Percentiles rank a stretch among this genome's conserved stretches.
Evolutionary conservation across 2,113 vertebrate species (phyloP).

Genomic region (Trachemys scripta): DNA sequence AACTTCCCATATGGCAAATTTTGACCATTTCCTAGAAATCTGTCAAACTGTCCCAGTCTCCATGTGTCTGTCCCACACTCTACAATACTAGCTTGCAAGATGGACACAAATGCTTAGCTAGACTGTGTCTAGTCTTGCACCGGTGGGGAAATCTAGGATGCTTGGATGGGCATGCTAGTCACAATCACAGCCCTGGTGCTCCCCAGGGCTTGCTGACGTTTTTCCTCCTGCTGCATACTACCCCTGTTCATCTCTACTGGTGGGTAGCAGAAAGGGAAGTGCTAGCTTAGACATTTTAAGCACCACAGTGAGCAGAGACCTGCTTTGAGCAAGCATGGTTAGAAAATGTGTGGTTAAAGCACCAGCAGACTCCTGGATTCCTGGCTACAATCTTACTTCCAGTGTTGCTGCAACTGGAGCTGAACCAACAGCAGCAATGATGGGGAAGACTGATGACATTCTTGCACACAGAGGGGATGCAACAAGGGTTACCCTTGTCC

Average conservation of each 20-base stretch:
- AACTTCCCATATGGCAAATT: not conserved
- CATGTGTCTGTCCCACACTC: not conserved
- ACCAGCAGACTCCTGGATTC: not conserved
- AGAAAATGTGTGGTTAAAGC: not conserved
- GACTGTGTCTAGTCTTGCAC: not conserved
- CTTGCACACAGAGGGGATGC: not conserved
- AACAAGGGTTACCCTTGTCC: not conserved
- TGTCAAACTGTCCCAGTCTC: not conserved
- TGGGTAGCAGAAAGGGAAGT: not conserved
- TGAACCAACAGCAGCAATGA: not conserved
- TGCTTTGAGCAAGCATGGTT: not conserved
- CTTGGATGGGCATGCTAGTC: not conserved
- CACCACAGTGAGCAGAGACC: accelerated
- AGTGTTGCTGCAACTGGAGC: not conserved
- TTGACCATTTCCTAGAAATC: not conserved
- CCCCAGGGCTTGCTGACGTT: not conserved
- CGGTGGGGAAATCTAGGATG: not conserved
- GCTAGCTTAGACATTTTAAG: no score
- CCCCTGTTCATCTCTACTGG: not conserved
- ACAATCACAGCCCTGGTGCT: not conserved
- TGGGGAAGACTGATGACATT: not conserved
- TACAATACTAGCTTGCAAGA: not conserved
- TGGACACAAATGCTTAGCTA: accelerated
- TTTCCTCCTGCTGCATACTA: not conserved
- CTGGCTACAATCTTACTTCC: not conserved